phyloP scores from a whole-genome alignment of 2,888 invertebrate genomes.

The Ectemnius cavifrons region DNA sequence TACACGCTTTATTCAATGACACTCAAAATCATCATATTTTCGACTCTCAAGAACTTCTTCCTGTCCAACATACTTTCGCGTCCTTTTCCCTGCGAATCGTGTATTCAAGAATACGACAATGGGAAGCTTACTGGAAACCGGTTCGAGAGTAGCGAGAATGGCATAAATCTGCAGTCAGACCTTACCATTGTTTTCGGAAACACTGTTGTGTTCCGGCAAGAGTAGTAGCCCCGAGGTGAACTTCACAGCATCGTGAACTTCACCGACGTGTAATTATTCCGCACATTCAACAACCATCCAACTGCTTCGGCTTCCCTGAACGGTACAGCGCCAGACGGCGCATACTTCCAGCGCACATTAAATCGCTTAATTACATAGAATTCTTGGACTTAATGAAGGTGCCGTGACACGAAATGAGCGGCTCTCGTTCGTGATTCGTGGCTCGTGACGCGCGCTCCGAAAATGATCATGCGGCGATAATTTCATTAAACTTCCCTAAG shows the following conservation, averaged over 20 bases:
- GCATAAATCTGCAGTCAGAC: too few relatives aligned
- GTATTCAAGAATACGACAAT: too few relatives aligned
- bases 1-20: too few relatives aligned
- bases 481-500: too few relatives aligned
- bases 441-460: neutral
- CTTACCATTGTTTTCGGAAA: neutral
- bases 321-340: too few relatives aligned
- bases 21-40: too few relatives aligned
- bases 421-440: neutral
- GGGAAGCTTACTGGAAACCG: too few relatives aligned
- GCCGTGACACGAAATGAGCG: neutral
- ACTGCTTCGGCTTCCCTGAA: too few relatives aligned
- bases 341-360: neutral
- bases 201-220: neutral
- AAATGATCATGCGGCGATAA: neutral
- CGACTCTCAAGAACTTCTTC: too few relatives aligned
- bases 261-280: neutral
- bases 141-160: too few relatives aligned
- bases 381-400: neutral
- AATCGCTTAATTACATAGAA: neutral
- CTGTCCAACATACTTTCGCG: too few relatives aligned
- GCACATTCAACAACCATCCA: neutral
- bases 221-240: neutral
- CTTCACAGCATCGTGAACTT: neutral
- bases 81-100: too few relatives aligned